A percentile compares a stretch with the other conserved stretches of the same genome.
phyloP scores from a whole-genome alignment of 2,888 invertebrate species.

The Lottia scabra region DNA sequence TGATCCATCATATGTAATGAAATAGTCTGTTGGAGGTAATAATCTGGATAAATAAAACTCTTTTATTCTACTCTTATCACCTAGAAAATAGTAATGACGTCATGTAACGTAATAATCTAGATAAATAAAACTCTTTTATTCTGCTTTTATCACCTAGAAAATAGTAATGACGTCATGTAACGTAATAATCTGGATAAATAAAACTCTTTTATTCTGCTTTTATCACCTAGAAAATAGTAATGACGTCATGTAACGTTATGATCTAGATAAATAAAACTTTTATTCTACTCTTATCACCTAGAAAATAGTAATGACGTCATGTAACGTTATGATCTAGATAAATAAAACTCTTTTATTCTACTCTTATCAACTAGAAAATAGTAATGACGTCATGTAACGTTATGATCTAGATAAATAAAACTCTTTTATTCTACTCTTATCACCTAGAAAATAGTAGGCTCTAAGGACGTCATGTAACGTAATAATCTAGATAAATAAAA shows the following conservation, averaged over 20 bases:
- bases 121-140: constrained; percentile 40
- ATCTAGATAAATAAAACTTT: background rate
- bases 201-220: constrained; percentile 32
- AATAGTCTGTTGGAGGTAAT: constrained; percentile 89
- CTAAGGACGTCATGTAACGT: constrained; percentile 67
- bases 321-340: constrained; percentile 77
- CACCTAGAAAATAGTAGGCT: constrained; percentile 39
- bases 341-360: constrained; percentile 37
- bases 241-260: too few species aligned
- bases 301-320: background rate
- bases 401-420: constrained; percentile 72
- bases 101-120: constrained; percentile 74
- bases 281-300: constrained; percentile 46
- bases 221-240: constrained; percentile 37
- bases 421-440: constrained; percentile 36
- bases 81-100: constrained; percentile 30
- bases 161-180: background rate
- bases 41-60: constrained; percentile 67
- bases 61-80: constrained; percentile 39
- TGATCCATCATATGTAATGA: constrained; percentile 98
- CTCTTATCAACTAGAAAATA: constrained; percentile 41
- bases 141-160: constrained; percentile 42
- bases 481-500: constrained; percentile 72
- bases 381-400: constrained; percentile 66
- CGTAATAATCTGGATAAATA: too few species aligned